phyloP scores from a whole-genome alignment of 2,113 vertebrate species.

The Euleptes europaea region DNA sequence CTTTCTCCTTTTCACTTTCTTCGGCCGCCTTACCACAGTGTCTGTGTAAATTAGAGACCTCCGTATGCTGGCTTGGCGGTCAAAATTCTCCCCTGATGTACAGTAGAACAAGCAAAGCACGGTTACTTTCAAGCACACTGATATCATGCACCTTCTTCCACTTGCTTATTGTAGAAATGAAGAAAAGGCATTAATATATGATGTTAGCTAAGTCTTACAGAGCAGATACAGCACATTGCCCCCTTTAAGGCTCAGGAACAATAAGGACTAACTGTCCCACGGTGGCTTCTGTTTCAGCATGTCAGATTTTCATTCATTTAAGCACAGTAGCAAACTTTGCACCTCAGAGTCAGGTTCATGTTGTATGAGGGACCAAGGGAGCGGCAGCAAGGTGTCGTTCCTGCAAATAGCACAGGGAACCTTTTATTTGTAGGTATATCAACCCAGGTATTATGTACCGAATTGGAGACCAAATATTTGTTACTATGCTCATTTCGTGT shows the following conservation, averaged over 20 bases:
- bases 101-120: conserved; percentile 91
- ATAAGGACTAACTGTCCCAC: background rate
- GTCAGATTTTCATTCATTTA: background rate
- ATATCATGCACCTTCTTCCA: conserved; percentile 81
- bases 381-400: background rate
- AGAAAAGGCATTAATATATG: conserved; percentile 81
- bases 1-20: conserved; percentile 99
- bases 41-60: conserved; percentile 98
- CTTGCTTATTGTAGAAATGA: conserved; percentile 75
- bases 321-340: background rate
- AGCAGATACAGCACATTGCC: conserved; percentile 58
- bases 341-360: background rate
- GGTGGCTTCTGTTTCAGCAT: conserved; percentile 16
- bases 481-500: background rate
- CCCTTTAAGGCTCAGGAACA: conserved; percentile 67
- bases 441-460: background rate
- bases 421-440: background rate
- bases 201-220: conserved; percentile 78
- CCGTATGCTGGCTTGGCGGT: conserved; percentile 97
- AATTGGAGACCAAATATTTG: background rate
- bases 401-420: background rate
- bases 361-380: background rate
- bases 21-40: conserved; percentile 96
- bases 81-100: conserved; percentile 97
- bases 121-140: conserved; percentile 85